Conservation (phyloP, 1,140 invertebrate species). For the Plutomurus gul region DNA sequence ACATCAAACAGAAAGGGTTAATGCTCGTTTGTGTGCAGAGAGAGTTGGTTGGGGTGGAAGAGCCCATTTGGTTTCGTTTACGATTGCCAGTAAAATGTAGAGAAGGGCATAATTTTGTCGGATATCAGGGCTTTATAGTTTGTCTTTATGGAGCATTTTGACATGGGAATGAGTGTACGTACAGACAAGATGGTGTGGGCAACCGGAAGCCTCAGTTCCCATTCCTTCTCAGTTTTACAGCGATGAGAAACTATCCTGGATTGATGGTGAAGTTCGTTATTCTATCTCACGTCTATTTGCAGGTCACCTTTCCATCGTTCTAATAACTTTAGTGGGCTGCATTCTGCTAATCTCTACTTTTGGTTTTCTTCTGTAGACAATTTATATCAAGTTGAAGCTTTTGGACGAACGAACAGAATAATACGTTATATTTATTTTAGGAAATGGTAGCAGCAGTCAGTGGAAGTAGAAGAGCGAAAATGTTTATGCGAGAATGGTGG, state of each 20-base stretch:
- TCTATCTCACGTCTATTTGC: slow-evolving; percentile 6
- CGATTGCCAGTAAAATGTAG: slow-evolving; percentile 33
- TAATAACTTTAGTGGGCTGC: neutral
- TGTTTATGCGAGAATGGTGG: neutral
- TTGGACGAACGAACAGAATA: too few species aligned
- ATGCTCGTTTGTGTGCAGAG: slow-evolving; percentile 25
- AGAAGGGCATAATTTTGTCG: slow-evolving; percentile 35
- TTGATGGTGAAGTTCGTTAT: slow-evolving; percentile 9
- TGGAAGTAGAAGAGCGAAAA: too few species aligned
- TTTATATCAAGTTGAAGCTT: too few species aligned
- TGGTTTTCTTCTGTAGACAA: neutral
- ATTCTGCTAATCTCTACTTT: neutral
- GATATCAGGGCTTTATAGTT: slow-evolving; percentile 28
- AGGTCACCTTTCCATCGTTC: neutral
- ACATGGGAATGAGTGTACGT: slow-evolving; percentile 1
- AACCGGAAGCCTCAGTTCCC: neutral
- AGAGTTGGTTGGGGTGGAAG: slow-evolving; percentile 10
- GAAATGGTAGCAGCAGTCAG: too few species aligned
- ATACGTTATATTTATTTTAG: neutral
- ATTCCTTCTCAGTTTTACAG: neutral
- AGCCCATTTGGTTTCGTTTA: slow-evolving; percentile 32
- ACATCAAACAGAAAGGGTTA: slow-evolving; percentile 22
- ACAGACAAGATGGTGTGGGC: neutral
- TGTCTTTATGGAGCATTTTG: slow-evolving; percentile 35
- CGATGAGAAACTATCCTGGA: neutral